These are phyloP conservation scores for Drosophila pectinifera DNA, from an alignment of 1,140 invertebrate genomes.

Conservation along the genomic window DNA sequence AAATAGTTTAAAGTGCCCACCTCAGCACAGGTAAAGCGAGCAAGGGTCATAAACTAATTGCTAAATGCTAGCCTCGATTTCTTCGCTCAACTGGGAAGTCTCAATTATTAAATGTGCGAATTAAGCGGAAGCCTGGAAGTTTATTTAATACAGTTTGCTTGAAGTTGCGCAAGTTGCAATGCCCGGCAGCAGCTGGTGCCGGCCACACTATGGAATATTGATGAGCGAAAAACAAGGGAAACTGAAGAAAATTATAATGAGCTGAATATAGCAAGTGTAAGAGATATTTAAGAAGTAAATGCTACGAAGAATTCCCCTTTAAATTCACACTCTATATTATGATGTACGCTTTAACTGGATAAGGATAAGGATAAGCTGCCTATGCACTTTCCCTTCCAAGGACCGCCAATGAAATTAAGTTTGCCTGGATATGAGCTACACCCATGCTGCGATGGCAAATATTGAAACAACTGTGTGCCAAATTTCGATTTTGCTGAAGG, in stretches of 20 bases:
- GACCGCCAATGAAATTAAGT: slow-evolving; percentile 20
- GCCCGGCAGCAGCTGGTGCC: slow-evolving; percentile 17
- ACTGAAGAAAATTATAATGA: slow-evolving; percentile 10
- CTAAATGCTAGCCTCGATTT: slow-evolving; percentile 4
- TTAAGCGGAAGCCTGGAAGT: slow-evolving; percentile 1
- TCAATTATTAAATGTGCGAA: slow-evolving; percentile 9
- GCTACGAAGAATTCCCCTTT: not conserved
- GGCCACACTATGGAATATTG: slow-evolving; percentile 19
- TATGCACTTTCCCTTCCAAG: slow-evolving; percentile 7
- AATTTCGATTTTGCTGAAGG: slow-evolving; percentile 20
- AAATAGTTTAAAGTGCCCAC: slow-evolving; percentile 61
- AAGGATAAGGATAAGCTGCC: slow-evolving; percentile 6
- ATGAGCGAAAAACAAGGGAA: not conserved
- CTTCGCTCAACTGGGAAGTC: slow-evolving; percentile 4
- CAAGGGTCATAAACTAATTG: slow-evolving; percentile 13
- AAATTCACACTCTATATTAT: not conserved
- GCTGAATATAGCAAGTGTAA: not conserved
- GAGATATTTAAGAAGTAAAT: not conserved
- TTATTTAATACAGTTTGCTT: slow-evolving; percentile 17
- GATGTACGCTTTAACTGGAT: no score
- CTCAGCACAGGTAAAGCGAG: slow-evolving; percentile 19
- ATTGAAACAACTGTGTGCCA: slow-evolving; percentile 34
- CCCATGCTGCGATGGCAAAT: slow-evolving; percentile 12
- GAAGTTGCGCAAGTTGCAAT: slow-evolving; percentile 17
- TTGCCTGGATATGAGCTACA: slow-evolving; percentile 18